Evolutionary conservation across 2,797 vertebrate genomes (phyloP).

Genomic region (Triplophysa bombifrons): DNA sequence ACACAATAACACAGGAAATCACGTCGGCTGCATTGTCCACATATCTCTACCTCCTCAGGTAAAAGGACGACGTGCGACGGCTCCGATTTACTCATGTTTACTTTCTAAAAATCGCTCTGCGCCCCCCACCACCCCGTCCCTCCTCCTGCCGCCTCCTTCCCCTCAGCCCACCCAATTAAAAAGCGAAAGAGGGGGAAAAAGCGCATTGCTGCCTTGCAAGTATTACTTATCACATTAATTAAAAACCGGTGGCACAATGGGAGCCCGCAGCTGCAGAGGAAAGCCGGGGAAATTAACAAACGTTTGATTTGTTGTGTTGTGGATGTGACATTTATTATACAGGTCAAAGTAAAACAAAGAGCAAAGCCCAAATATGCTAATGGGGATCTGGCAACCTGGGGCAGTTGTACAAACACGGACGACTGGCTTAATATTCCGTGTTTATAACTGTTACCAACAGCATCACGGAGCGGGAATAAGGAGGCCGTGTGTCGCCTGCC

Average conservation of each 20-base stretch:
- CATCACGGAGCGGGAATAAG: not conserved
- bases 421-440: constrained; percentile 75
- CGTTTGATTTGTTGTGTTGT: constrained; percentile 97
- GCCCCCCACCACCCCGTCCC: constrained; percentile 47
- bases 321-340: constrained; percentile 99
- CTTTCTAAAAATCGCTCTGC: constrained; percentile 49
- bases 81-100: constrained; percentile 59
- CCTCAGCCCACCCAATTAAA: constrained; percentile 76
- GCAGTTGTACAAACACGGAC: constrained; percentile 79
- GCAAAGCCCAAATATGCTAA: constrained; percentile 90
- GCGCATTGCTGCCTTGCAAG: constrained; percentile 91
- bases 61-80: constrained; percentile 57
- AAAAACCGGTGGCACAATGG: constrained; percentile 96
- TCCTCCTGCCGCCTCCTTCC: constrained; percentile 63
- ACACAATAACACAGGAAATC: constrained; percentile 60
- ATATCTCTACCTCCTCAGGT: constrained; percentile 57
- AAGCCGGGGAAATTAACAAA: constrained; percentile 93
- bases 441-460: constrained; percentile 68
- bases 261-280: constrained; percentile 93
- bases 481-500: constrained; percentile 35
- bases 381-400: constrained; percentile 77
- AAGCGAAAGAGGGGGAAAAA: constrained; percentile 74
- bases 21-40: constrained; percentile 48
- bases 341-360: constrained; percentile 93
- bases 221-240: constrained; percentile 99